Evolutionary conservation across 1,140 invertebrate genomes (phyloP), one percentile per base, ranked within the genome.

Genomic region (Luehdorfia chinensis): DNA sequence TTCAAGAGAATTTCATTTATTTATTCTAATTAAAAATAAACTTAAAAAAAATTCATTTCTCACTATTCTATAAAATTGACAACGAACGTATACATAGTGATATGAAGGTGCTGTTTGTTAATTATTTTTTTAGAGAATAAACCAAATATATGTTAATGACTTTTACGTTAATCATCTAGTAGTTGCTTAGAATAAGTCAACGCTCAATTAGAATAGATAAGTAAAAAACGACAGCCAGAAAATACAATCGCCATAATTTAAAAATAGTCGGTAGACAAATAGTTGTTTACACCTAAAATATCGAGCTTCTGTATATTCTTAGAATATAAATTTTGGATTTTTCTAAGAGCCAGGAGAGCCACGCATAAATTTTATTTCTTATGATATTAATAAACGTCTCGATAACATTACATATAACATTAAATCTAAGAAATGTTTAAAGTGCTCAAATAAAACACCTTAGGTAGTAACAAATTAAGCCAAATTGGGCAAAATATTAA

Each of bases 61-160:
- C 12, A 32, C 21, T 7, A 8, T 14, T 34, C 21, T 49, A 39
- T 43, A 51, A 34, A 47, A 30, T 28, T 45, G n/a, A 67, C 62
- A 75, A 67, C 63, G 60, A 68, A 61, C 12, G 48, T 53, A 50
- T 54, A 59, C 39, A 64, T 59, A 71, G 71, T 79, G 71, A 76
- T 71, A 75, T 54, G 45, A 67, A 60, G 75, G 73, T 79, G 75
- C 73, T 76, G 65, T 67, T 62, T 46, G 39, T 58, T 63, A 58
- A 52, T 64, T 59, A 60, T 55, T 53, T 59, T 64, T 73, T 59
- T 66, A 71, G 60, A 63, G 60, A 66, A 69, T 66, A 65, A 77
- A 74, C 76, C 76, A 80, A 80, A 78, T 71, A 73, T 67, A 65
- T 69, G 53, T 61, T 75, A 59, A 64, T 59, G 48, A 62, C 37